Evolutionary conservation across 1,140 invertebrate genomes (phyloP), one percentile per base, ranked within the genome.

Genomic region (Colletes gigas): DNA sequence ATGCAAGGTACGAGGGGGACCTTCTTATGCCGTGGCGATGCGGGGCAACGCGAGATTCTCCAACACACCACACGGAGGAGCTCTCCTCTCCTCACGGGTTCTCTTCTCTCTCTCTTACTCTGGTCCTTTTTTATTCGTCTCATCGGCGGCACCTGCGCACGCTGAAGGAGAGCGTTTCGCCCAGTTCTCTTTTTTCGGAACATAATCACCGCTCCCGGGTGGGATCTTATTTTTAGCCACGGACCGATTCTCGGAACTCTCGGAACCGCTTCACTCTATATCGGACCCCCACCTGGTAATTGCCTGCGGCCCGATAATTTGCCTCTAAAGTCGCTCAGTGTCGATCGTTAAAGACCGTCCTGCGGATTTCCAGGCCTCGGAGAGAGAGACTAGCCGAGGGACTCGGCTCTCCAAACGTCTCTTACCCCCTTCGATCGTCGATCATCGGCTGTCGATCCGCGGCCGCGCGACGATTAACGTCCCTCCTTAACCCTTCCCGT

Each of bases 171-270:
- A 78, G 76, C 87, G 88, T 89, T 89, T 89, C 88, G 84, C 79
- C 73, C 59, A 62, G 47, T 86, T 89, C 86, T 89, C 88, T 89
- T 91, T 90, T 93, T 91, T 91, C 86, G 88, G 90, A 89, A 89
- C 88, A 91, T 92, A 92, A 93, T 93, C 90, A 87, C 83, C 87
- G 91, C 91, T 91, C 92, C 90, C 91, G 90, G 92, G 91, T 92
- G 91, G 92, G 91, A 92, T 92, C 82, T 91, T 93, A 92, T 92
- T 93, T 93, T 92, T 92, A 93, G 92, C 89, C 78, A 69, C 82
- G 89, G 30, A 82, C 87, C 86, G 88, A 91, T 93, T 93, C 91
- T 91, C 87, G 86, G 91, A 92, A 93, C 85, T 82, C 88, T 83
- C 88, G 65, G 30, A 86, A 86, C 77, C 81, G 87, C 74, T 69